Percentiles rank a stretch among this genome's conserved stretches.
Conservation (phyloP, 2,888 invertebrate genomes). For the Amorpha juglandis region DNA sequence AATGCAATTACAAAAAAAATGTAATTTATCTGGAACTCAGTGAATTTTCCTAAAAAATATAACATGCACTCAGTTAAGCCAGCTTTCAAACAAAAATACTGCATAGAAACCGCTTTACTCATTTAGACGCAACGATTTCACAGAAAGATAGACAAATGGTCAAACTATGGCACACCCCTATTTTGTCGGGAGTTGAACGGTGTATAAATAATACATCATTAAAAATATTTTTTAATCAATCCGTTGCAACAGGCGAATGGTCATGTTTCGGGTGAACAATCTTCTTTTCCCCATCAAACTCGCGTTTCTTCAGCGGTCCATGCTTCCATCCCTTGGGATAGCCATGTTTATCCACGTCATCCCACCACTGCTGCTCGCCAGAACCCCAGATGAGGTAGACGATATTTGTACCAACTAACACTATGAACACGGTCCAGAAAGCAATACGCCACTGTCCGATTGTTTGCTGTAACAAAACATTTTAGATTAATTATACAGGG, state of each 20-base stretch:
- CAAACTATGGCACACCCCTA: too few relatives aligned
- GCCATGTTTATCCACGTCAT: slow-evolving; percentile 83
- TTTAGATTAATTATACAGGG: too few relatives aligned
- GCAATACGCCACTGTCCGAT: slow-evolving; percentile 89
- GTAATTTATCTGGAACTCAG: too few relatives aligned
- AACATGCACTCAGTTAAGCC: too few relatives aligned
- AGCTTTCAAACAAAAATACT: too few relatives aligned
- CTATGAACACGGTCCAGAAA: slow-evolving; percentile 90
- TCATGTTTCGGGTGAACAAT: slow-evolving; percentile 71
- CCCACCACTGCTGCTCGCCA: slow-evolving; percentile 91
- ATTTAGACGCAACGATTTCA: too few relatives aligned
- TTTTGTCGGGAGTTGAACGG: too few relatives aligned
- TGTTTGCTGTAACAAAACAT: slow-evolving; percentile 77
- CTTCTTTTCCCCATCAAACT: slow-evolving; percentile 59
- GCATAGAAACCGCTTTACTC: too few relatives aligned
- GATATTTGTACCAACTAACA: slow-evolving; percentile 87
- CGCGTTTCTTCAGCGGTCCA: slow-evolving; percentile 60
- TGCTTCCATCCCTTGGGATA: slow-evolving; percentile 74
- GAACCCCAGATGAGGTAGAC: slow-evolving; percentile 89
- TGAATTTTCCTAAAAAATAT: too few relatives aligned
- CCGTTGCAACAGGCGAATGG: slow-evolving; percentile 64
- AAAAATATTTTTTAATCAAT: slow-evolving; percentile 38
- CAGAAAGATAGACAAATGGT: too few relatives aligned
- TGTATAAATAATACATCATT: neutral
- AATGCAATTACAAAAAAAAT: too few relatives aligned